Conservation (phyloP, 2,888 invertebrate genomes). For the Archips crataeganus region DNA sequence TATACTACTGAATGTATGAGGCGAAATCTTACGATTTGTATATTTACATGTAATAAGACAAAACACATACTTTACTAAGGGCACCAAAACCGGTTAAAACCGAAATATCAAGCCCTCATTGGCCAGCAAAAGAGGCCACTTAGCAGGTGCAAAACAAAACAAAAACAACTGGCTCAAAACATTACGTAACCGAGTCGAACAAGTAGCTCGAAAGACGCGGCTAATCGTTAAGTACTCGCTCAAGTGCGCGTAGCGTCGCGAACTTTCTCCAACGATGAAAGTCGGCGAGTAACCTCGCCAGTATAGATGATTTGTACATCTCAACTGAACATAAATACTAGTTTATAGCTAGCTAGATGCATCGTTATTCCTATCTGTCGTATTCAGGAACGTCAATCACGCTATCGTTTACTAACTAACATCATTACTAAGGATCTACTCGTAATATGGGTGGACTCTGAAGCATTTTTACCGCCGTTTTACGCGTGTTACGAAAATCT, state of each 20-base stretch:
- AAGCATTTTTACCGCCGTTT: too few relatives aligned
- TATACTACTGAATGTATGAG: too few relatives aligned
- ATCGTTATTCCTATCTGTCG: too few relatives aligned
- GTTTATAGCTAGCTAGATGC: too few relatives aligned
- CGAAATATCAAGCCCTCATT: neutral
- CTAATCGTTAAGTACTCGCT: conserved; percentile 50
- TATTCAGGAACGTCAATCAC: too few relatives aligned
- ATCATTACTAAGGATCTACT: too few relatives aligned
- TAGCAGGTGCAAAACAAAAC: conserved; percentile 34
- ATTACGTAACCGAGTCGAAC: conserved; percentile 51
- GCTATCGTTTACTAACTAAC: too few relatives aligned
- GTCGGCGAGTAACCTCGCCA: conserved; percentile 52
- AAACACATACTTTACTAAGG: neutral
- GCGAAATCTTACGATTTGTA: too few relatives aligned
- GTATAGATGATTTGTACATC: conserved; percentile 26
- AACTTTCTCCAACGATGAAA: conserved; percentile 83
- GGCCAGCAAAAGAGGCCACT: conserved; percentile 3
- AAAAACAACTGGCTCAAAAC: conserved; percentile 35
- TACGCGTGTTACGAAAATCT: too few relatives aligned
- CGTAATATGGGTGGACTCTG: too few relatives aligned
- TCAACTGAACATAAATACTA: neutral
- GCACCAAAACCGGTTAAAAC: neutral
- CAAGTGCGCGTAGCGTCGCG: conserved; percentile 57
- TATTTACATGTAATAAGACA: too few relatives aligned
- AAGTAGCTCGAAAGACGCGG: conserved; percentile 45